Evolutionary conservation across 2,797 vertebrate species (phyloP).

Genomic region (Podarcis lilfordi): DNA sequence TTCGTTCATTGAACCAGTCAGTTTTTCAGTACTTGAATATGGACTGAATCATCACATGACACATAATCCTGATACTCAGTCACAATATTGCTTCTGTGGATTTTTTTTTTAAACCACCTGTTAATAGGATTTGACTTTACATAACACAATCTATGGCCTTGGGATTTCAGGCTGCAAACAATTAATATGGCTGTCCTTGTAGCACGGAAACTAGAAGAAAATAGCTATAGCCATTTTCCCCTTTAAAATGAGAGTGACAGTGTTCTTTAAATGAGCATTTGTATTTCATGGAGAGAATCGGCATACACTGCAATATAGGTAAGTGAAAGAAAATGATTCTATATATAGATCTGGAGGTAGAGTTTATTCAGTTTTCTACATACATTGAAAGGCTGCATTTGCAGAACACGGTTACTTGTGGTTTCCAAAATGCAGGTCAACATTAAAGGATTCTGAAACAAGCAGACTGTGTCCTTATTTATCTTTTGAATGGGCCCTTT

Average conservation of each 20-base stretch:
- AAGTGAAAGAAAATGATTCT: slow-evolving; percentile 33
- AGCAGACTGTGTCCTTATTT: slow-evolving; percentile 33
- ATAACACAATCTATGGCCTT: slow-evolving; percentile 34
- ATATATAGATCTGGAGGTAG: slow-evolving; percentile 19
- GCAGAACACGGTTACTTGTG: slow-evolving; percentile 25
- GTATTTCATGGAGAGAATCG: slow-evolving; percentile 6
- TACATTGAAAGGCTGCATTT: background rate
- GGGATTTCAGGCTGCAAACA: slow-evolving; percentile 17
- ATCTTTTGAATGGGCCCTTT: slow-evolving; percentile 41
- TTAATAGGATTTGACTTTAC: slow-evolving; percentile 42
- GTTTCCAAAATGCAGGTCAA: slow-evolving; percentile 50
- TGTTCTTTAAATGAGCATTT: slow-evolving; percentile 26
- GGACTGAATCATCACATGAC: slow-evolving; percentile 28
- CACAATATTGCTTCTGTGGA: background rate
- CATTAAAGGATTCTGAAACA: slow-evolving; percentile 56
- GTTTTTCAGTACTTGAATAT: background rate
- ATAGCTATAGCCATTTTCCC: background rate
- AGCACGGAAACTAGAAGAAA: slow-evolving; percentile 27
- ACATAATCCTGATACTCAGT: slow-evolving; percentile 25
- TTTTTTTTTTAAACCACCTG: slow-evolving; percentile 16
- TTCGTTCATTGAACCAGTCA: background rate
- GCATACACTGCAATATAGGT: slow-evolving; percentile 15
- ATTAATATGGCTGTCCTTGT: background rate
- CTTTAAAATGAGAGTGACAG: slow-evolving; percentile 34
- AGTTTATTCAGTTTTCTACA: slow-evolving; percentile 32